Evolutionary conservation across 2,113 vertebrate species (phyloP).

Genomic region (Microtus ochrogaster): DNA sequence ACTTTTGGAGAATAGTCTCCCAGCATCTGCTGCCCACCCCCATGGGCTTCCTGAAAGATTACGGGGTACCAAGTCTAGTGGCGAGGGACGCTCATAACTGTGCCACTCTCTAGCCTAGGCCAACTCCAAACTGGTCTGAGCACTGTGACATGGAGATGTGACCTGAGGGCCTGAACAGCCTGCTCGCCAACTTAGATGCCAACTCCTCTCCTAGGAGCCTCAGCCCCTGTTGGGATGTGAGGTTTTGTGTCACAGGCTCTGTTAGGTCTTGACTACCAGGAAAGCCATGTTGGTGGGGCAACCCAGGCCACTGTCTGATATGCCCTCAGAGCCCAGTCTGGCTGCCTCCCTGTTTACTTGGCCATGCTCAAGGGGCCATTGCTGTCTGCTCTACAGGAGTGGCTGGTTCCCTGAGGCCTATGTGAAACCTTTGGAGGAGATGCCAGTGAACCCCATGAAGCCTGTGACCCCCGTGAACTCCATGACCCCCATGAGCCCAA

Average conservation of each 20-base stretch:
- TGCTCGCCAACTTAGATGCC: background rate
- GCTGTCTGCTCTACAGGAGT: slow-evolving; percentile 85
- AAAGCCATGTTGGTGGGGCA: background rate
- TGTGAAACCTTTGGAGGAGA: slow-evolving; percentile 87
- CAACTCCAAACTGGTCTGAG: background rate
- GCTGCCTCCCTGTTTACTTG: rapidly evolving
- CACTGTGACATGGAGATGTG: too few relatives aligned
- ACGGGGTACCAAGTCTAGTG: rapidly evolving
- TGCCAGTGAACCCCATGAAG: background rate
- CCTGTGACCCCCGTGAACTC: background rate
- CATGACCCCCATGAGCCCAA: slow-evolving; percentile 19
- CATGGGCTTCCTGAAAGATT: background rate
- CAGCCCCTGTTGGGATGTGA: background rate
- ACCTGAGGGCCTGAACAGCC: background rate
- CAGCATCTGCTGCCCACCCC: background rate
- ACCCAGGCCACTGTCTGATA: background rate
- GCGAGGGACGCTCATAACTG: background rate
- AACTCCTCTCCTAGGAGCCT: too few relatives aligned
- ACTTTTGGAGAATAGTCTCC: background rate
- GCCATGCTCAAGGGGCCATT: background rate
- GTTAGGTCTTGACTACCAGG: background rate
- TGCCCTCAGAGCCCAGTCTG: background rate
- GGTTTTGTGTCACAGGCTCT: background rate
- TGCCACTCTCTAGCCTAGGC: background rate
- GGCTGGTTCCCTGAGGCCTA: slow-evolving; percentile 98